Conservation (phyloP, 2,888 invertebrate species). For the Mythimna albipuncta region DNA sequence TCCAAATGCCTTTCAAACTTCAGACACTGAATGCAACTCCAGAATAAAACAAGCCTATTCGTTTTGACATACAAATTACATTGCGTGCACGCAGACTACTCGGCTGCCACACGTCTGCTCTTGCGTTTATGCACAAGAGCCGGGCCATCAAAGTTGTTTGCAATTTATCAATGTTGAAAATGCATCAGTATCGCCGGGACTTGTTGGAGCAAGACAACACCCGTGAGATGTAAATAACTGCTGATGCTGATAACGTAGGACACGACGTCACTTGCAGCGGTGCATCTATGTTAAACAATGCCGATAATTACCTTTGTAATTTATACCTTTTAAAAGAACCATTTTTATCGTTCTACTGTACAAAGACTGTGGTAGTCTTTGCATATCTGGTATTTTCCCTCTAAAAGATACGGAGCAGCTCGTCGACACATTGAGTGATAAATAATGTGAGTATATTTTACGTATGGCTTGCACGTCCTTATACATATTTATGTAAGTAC, state of each 20-base stretch:
- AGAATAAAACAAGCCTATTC: conserved; percentile 27
- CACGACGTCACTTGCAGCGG: conserved; percentile 8
- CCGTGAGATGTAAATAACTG: conserved; percentile 31
- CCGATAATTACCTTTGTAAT: conserved; percentile 41
- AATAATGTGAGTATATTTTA: conserved; percentile 59
- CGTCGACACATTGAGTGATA: conserved; percentile 64
- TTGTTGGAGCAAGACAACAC: conserved; percentile 7
- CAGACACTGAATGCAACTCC: conserved; percentile 15
- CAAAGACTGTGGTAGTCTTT: conserved; percentile 2
- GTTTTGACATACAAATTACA: conserved; percentile 50
- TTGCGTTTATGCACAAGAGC: conserved; percentile 41
- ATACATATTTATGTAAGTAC: conserved; percentile 62
- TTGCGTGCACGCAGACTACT: conserved; percentile 41
- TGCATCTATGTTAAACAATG: conserved; percentile 21
- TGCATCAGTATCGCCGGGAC: conserved; percentile 14
- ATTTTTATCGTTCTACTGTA: conserved; percentile 11
- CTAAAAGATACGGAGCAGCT: conserved; percentile 48
- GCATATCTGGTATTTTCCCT: conserved; percentile 37
- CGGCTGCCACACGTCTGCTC: conserved; percentile 40
- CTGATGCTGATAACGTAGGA: conserved; percentile 38
- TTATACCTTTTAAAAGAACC: conserved; percentile 14
- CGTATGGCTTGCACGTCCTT: conserved; percentile 57
- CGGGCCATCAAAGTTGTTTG: conserved; percentile 38
- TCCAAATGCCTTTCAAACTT: conserved; percentile 10
- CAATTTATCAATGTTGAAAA: conserved; percentile 47